Evolutionary conservation across 2,797 vertebrate species (phyloP), one percentile per base, ranked within the genome.

Genomic region (Rhadinocentrus ornatus): DNA sequence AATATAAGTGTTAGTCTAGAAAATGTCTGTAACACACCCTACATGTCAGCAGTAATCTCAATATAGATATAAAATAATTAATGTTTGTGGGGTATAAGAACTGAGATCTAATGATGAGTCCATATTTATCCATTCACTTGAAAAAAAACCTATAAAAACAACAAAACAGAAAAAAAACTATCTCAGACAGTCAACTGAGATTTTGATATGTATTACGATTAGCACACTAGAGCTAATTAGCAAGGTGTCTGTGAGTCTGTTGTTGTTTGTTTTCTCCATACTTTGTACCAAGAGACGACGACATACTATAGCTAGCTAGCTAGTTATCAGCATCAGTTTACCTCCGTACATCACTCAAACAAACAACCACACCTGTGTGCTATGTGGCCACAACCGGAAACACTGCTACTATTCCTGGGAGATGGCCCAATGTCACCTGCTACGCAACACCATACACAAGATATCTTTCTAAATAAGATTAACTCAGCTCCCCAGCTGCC

Each of bases 221-320:
- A 69, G 59, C 66, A 71, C 52, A 20, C 0, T 20, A n/a, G 15
- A 3, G 71, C 39, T 69, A 32, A 60, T 32, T 64, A 34, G 59
- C 57, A n/a, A 39, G 53, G 60, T 57, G 73, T 27, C 48, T 75
- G 82, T 77, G 72, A 80, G 66, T 65, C 24, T 82, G 80, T 73
- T 89, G 68, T 82, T 92, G 82, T 89, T 86, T 91, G 92, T 91
- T 91, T 86, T 61, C 78, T 62, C 57, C 60, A n/a, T 63, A 74
- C 77, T 80, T 84, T 78, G 86, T 82, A 89, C 86, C 80, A 70
- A 88, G 88, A 87, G 92, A 92, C 89, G 73, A 89, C 89, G 82
- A 90, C 89, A 90, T 82, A 79, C 73, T 87, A 59, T 2, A 20
- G 82, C 78, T 80, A 79, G 80, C 81, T 82, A 84, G 84, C 87